Base-by-base conservation (phyloP, 2,888 invertebrate species). In the Steinernema carpocapsae region DNA sequence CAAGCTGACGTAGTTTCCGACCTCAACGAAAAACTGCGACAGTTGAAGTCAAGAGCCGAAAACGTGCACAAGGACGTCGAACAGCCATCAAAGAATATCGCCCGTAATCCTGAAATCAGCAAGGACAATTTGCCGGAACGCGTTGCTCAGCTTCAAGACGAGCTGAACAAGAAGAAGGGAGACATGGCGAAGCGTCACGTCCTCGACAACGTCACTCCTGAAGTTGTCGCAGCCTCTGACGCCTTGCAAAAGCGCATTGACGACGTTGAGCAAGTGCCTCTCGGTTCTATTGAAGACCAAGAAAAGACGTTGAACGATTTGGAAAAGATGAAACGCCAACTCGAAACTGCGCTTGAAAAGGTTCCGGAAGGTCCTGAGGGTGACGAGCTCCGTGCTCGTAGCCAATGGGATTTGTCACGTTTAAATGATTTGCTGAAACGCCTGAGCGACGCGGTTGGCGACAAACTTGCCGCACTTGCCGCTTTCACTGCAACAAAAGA, bases 401-500 rank as follows among this genome's bases (percentile, higher is more conserved):
- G 78, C 70, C 74, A 76, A 71, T 79, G 79, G 78, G 82, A 79
- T 77, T 75, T 80, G 59, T 79, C 80, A 14, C 72, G 75, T 64
- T 76, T 81, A 71, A 78, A 81, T 72, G 79, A 80, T 70, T 74
- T 78, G 32, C 73, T 80, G 71, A 77, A 76, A 72, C 72, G 76
- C 64, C 76, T 81, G 32, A 78, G 77, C 56, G 76, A 74, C 56
- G 77, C 77, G 32, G 77, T 81, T 73, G 81, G 80, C 32, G 80
- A 81, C 75, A 80, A 80, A 59, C 71, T 80, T 42, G 80, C 80
- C 51, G 80, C 81, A 72, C 78, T 80, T 72, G 81, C 80, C 37
- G 77, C 80, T 22, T 80, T 80, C 77, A 79, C 77, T 37, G 78
- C 79, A 10, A 76, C 78, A 70, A 79, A 79, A 73, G 77, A 79